These are phyloP conservation scores for Merluccius polli DNA, from an alignment of 2,797 vertebrate species.

Conservation along the genomic window DNA sequence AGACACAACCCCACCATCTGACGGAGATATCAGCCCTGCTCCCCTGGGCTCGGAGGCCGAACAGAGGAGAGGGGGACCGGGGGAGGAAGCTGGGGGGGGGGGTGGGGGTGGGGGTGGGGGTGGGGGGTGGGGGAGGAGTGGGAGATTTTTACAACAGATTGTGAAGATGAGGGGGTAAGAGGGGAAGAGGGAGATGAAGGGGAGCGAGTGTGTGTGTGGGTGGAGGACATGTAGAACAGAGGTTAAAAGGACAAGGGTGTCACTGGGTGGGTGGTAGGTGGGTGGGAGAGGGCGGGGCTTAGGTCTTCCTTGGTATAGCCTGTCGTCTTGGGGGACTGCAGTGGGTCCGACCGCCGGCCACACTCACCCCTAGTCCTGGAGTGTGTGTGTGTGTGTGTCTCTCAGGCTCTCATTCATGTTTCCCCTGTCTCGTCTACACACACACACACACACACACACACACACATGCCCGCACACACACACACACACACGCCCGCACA, in stretches of 20 bases:
- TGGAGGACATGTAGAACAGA: not conserved
- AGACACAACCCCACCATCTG: slow-evolving; percentile 61
- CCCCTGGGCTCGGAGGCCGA: slow-evolving; percentile 45
- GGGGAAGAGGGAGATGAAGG: slow-evolving; percentile 33
- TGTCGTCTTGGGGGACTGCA: too few relatives aligned
- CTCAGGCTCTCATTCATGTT: not conserved
- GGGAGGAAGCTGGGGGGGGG: slow-evolving; percentile 30
- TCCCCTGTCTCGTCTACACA: not conserved
- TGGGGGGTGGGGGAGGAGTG: slow-evolving; percentile 28
- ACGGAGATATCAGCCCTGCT: slow-evolving; percentile 61
- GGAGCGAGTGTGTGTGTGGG: not conserved
- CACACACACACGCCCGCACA: slow-evolving; percentile 17
- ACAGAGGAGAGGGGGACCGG: slow-evolving; percentile 5
- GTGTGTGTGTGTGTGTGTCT: not conserved
- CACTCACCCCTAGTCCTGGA: too few relatives aligned
- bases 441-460: slow-evolving; percentile 15
- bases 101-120: slow-evolving; percentile 37
- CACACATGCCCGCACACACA: slow-evolving; percentile 13
- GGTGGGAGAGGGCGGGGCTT: slow-evolving; percentile 6
- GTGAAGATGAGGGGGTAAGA: slow-evolving; percentile 16
- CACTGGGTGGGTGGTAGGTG: not conserved
- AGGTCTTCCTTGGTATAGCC: not conserved
- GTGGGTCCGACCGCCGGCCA: too few relatives aligned
- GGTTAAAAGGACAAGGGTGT: not conserved
- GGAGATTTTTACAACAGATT: slow-evolving; percentile 25